Percentiles rank a stretch among this genome's conserved stretches.
Conservation (phyloP, 1,140 invertebrate genomes). For the Argopecten irradians region DNA sequence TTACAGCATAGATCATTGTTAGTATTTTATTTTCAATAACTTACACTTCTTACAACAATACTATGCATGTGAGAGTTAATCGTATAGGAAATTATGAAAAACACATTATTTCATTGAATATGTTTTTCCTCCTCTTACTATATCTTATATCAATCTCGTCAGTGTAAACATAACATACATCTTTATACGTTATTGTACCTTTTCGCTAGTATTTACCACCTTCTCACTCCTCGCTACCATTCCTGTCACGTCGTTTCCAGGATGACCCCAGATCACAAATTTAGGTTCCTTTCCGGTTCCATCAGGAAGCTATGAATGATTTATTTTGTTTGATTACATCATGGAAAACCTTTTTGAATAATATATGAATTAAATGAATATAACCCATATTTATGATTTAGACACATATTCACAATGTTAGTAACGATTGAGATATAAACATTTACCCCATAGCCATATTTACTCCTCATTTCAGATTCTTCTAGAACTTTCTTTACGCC, state of each 20-base stretch:
- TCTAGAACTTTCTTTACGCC: constrained; percentile 27
- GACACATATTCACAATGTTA: neutral
- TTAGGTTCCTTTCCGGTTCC: constrained; percentile 33
- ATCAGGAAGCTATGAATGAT: constrained; percentile 24
- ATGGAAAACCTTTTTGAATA: neutral
- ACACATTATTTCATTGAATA: too few species aligned
- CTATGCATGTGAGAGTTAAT: too few species aligned
- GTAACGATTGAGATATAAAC: neutral
- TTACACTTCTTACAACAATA: too few species aligned
- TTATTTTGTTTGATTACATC: neutral
- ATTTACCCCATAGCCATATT: constrained; percentile 40
- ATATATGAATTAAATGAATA: neutral
- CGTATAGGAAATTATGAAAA: too few species aligned
- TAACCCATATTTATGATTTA: neutral
- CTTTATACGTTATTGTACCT: constrained; percentile 54
- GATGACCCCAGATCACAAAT: constrained; percentile 66
- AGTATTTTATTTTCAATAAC: too few species aligned
- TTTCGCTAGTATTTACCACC: constrained; percentile 64
- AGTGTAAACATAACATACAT: too few species aligned
- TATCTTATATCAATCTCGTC: too few species aligned
- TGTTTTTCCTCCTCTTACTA: too few species aligned
- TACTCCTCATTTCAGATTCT: constrained; percentile 25
- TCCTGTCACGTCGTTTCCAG: constrained; percentile 70
- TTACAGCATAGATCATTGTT: too few species aligned
- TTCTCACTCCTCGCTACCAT: constrained; percentile 67